Base-by-base conservation (phyloP, 2,113 vertebrate species). In the Genyomyrus donnyi region DNA sequence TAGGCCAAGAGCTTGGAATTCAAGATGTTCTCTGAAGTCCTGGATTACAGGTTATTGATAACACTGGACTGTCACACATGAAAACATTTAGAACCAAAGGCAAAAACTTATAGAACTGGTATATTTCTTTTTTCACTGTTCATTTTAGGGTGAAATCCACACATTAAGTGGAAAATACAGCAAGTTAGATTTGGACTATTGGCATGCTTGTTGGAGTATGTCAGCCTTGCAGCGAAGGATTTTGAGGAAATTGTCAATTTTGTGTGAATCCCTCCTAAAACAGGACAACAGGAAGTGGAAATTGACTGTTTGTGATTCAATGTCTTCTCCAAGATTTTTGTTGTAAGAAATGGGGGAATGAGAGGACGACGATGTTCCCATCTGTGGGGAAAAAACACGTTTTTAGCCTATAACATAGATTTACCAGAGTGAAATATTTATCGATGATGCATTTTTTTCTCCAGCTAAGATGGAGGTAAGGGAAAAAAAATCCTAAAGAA, bases 201-300 rank as follows among this genome's bases (percentile, higher is more conserved):
- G 91, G 31, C 95, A 93, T 0, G n/a, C 39, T 21, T 24, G 31
- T 8, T 92, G 91, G 91, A 89, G 58, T 91, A 93, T 93, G 2
- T 94, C 87, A 0, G 94, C 93, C 27, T 96, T 93, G 89, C 96
- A 96, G 50, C 95, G 95, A 0, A 96, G 94, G 39, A 96, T 94
- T 90, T 96, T 96, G 45, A 96, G 93, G 92, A 96, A 96, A 90
- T 95, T 96, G 92, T 96, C 96, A 0, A 96, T 96, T 92, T 96
- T 96, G 93, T 96, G 95, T 1, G 96, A 96, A 91, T 96, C 96
- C 4, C 96, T 93, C 42, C 95, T 95, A 85, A 96, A 95, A 90
- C 96, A 96, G 88, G 95, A 96, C 92, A 96, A 48, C 88, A 96
- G 94, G 91, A 96, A 96, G 35, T 96, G 90, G 89, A 96, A 95